Percentiles rank a stretch among this genome's conserved stretches.
phyloP scores from a whole-genome alignment of 2,797 vertebrate species.

The Tinamus major region DNA sequence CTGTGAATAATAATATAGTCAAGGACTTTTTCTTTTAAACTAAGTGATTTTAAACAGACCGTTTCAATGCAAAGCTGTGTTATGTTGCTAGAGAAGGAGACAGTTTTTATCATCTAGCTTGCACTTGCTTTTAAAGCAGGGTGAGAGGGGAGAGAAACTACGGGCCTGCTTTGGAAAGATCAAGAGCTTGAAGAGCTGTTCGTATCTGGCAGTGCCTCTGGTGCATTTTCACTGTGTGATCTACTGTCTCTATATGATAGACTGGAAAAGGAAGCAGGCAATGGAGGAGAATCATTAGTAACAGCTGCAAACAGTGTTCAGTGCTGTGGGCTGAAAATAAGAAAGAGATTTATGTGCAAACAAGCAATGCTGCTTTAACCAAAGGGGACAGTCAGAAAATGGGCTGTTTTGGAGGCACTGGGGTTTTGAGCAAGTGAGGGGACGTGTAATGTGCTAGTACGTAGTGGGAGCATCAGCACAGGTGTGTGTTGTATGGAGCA shows the following conservation, averaged over 20 bases:
- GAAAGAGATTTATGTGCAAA: background rate
- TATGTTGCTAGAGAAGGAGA: background rate
- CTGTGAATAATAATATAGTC: slow-evolving; percentile 24
- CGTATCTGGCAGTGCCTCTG: background rate
- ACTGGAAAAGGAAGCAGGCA: background rate
- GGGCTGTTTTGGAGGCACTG: background rate
- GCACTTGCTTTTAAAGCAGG: background rate
- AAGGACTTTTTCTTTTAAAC: background rate
- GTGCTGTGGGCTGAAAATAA: slow-evolving; percentile 16
- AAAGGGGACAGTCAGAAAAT: background rate
- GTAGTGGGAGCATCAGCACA: background rate
- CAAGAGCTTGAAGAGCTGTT: background rate
- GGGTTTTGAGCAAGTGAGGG: background rate
- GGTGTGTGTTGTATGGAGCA: background rate
- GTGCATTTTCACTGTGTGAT: background rate
- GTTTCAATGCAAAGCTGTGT: background rate
- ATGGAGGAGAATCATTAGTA: background rate
- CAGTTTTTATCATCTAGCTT: background rate
- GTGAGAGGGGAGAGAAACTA: background rate
- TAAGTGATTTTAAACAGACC: background rate
- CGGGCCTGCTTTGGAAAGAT: background rate
- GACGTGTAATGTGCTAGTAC: background rate
- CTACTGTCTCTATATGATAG: background rate
- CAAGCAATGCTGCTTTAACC: background rate
- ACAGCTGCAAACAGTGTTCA: background rate